Percentiles rank a stretch among this genome's conserved stretches.
Evolutionary conservation across 2,888 invertebrate genomes (phyloP).

Genomic region (Erebia palarica): DNA sequence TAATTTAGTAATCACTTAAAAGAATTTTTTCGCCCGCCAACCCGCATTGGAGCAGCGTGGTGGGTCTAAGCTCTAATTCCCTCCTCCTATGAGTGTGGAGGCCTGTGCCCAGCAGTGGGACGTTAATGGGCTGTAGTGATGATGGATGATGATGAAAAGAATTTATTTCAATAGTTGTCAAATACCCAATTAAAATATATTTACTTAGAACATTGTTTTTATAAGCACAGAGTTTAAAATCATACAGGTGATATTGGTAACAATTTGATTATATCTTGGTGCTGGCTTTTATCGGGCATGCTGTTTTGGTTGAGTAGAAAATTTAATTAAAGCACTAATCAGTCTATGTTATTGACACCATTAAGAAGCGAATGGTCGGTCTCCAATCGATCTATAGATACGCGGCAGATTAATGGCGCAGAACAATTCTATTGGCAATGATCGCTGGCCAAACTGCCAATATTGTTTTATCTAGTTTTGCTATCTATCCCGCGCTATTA

Average conservation of each 20-base stretch:
- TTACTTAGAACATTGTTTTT: too few species aligned
- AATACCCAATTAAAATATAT: too few species aligned
- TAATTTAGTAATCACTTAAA: too few species aligned
- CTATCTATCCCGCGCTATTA: constrained; percentile 11
- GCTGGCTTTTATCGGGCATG: not conserved
- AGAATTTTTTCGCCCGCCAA: too few species aligned
- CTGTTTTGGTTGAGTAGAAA: not conserved
- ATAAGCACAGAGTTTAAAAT: not conserved
- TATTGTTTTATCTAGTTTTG: constrained; percentile 21
- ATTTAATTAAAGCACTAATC: constrained; percentile 22
- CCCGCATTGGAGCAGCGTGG: too few species aligned
- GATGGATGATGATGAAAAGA: too few species aligned
- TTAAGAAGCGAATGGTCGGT: constrained; percentile 32
- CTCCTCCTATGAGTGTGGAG: too few species aligned
- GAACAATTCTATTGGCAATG: constrained; percentile 38
- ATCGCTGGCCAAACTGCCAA: constrained; percentile 31
- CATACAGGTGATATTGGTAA: not conserved
- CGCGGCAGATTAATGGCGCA: constrained; percentile 32
- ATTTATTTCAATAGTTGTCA: too few species aligned
- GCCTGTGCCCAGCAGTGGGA: too few species aligned
- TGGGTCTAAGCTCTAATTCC: too few species aligned
- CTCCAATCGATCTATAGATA: constrained; percentile 32
- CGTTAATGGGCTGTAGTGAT: too few species aligned
- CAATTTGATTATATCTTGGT: too few species aligned
- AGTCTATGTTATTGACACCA: constrained; percentile 32